Conservation (phyloP, 1,140 invertebrate genomes). For the Chelonus insularis region DNA sequence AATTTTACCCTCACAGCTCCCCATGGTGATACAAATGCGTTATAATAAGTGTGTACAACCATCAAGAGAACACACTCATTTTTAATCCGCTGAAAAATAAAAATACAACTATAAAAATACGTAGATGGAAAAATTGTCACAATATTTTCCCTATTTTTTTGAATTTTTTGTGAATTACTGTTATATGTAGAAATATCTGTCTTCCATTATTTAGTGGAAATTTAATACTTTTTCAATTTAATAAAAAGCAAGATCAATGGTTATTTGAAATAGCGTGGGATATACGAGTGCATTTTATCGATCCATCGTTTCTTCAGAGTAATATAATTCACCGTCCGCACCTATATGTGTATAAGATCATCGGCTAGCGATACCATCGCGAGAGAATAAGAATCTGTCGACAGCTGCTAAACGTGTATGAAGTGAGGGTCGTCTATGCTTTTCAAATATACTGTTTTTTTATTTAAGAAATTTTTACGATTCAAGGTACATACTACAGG, state of each 20-base stretch:
- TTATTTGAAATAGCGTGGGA: constrained; percentile 18
- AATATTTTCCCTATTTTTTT: not conserved
- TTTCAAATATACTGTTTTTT: no score
- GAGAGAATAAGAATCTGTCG: constrained; percentile 46
- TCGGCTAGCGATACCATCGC: constrained; percentile 46
- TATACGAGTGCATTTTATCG: not conserved
- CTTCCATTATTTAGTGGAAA: not conserved
- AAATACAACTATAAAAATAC: not conserved
- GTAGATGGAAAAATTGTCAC: constrained; percentile 4
- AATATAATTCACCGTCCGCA: constrained; percentile 50
- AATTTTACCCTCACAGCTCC: constrained; percentile 6
- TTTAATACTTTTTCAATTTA: constrained; percentile 29
- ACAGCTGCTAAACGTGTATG: not conserved
- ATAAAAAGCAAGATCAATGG: not conserved
- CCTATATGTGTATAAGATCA: constrained; percentile 27
- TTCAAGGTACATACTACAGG: no score
- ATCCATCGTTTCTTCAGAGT: constrained; percentile 36
- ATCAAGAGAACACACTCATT: constrained; percentile 43
- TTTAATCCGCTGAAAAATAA: constrained; percentile 35
- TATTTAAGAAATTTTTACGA: no score
- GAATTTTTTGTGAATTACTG: no score
- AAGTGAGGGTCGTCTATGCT: not conserved
- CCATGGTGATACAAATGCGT: constrained; percentile 21
- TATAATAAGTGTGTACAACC: constrained; percentile 38
- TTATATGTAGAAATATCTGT: not conserved